Evolutionary conservation across 1,140 invertebrate species (phyloP).

Genomic region (Harpegnathos saltator): DNA sequence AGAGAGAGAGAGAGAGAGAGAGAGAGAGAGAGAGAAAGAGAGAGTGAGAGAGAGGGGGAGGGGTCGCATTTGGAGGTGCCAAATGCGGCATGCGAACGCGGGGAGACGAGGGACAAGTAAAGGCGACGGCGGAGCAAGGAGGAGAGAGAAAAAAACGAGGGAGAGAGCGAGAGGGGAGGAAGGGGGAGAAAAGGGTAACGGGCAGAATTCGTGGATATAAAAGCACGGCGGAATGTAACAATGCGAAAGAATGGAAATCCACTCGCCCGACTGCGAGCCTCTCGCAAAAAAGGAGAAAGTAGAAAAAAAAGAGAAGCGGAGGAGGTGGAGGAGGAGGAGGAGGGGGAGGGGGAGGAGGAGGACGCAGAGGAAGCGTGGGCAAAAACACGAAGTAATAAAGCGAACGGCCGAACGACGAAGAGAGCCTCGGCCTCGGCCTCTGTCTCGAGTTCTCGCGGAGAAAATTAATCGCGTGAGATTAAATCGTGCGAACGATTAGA

Average conservation of each 20-base stretch:
- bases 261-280: conserved; percentile 31
- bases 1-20: too few relatives aligned
- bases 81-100: conserved; percentile 42
- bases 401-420: conserved; percentile 40
- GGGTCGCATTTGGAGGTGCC: conserved; percentile 12
- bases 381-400: conserved; percentile 52
- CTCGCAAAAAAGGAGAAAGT: conserved; percentile 12
- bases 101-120: conserved; percentile 30
- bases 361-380: too few relatives aligned
- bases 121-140: not conserved
- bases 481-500: conserved; percentile 50
- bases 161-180: too few relatives aligned
- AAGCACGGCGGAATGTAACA: conserved; percentile 34
- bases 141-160: not conserved
- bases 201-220: conserved; percentile 38
- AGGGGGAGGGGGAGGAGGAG: too few relatives aligned
- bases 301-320: not conserved
- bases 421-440: too few relatives aligned
- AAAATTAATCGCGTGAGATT: conserved; percentile 52
- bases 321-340: too few relatives aligned
- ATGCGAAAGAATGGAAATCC: conserved; percentile 54
- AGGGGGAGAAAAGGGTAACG: not conserved
- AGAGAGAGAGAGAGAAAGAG: too few relatives aligned
- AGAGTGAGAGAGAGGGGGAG: too few relatives aligned
- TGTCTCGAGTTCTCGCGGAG: conserved; percentile 16